phyloP scores from a whole-genome alignment of 2,797 vertebrate species.

The Onychomys leucogaster region DNA sequence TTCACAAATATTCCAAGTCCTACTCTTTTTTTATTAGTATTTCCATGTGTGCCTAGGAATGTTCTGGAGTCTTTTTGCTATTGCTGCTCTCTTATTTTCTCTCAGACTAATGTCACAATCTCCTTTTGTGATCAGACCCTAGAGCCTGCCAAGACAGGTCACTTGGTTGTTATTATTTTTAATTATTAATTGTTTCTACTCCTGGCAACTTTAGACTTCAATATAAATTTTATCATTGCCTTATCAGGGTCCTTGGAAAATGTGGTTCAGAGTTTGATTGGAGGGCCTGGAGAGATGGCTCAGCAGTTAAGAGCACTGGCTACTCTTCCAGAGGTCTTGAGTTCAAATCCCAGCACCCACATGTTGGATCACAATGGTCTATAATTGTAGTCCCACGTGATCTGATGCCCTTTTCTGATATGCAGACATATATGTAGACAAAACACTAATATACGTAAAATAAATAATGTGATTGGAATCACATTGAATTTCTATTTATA shows the following conservation, averaged over 20 bases:
- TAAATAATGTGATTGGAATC: slow-evolving; percentile 33
- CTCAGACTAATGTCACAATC: neutral
- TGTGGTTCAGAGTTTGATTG: slow-evolving; percentile 53
- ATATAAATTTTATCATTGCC: neutral
- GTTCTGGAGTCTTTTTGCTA: neutral
- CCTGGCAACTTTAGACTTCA: neutral
- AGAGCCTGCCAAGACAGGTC: neutral
- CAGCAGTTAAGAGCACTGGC: neutral
- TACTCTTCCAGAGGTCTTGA: neutral
- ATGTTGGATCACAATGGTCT: neutral
- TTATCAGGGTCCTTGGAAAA: slow-evolving; percentile 28
- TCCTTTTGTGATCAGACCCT: neutral
- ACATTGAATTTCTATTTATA: neutral
- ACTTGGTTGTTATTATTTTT: neutral
- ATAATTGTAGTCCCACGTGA: neutral
- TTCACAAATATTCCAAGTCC: neutral
- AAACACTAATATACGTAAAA: neutral
- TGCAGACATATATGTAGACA: neutral
- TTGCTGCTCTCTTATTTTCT: neutral
- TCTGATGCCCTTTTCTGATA: neutral
- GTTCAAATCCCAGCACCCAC: neutral
- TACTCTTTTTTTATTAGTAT: neutral
- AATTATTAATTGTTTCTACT: slow-evolving; percentile 21
- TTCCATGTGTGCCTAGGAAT: neutral
- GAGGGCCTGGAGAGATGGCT: neutral